Conservation (phyloP, 2,888 invertebrate species). For the Ferrisia virgata region DNA sequence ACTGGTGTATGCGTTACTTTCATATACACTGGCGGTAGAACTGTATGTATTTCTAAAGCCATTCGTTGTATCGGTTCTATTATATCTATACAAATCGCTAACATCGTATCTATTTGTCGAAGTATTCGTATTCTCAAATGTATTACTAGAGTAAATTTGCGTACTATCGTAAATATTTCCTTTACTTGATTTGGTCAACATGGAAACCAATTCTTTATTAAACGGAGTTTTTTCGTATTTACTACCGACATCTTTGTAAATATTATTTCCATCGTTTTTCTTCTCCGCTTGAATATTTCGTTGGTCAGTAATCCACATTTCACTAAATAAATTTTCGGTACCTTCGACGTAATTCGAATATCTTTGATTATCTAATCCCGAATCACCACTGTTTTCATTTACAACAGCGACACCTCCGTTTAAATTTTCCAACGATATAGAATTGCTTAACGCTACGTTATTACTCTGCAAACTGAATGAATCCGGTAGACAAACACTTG, state of each 20-base stretch:
- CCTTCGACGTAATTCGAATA: conserved; percentile 44
- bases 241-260: conserved; percentile 33
- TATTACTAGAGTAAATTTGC: not conserved
- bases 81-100: not conserved
- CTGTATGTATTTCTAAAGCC: not conserved
- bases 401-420: not conserved
- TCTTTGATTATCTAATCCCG: conserved; percentile 29
- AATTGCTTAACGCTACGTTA: not conserved
- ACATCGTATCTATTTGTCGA: not conserved
- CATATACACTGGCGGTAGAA: not conserved
- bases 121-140: not conserved
- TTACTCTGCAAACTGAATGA: not conserved
- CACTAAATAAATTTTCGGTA: conserved; percentile 44
- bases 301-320: conserved; percentile 45
- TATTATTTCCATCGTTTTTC: conserved; percentile 36
- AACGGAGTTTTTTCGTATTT: conserved; percentile 38
- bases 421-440: not conserved
- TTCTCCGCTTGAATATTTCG: not conserved
- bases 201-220: conserved; percentile 36
- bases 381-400: not conserved
- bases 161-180: conserved; percentile 27
- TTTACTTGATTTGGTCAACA: conserved; percentile 42
- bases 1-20: not conserved
- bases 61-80: not conserved
- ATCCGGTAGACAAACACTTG: not conserved